Percentiles rank a stretch among this genome's conserved stretches.
Conservation (phyloP, 2,113 vertebrate genomes). For the Actenoides lindsayi region DNA sequence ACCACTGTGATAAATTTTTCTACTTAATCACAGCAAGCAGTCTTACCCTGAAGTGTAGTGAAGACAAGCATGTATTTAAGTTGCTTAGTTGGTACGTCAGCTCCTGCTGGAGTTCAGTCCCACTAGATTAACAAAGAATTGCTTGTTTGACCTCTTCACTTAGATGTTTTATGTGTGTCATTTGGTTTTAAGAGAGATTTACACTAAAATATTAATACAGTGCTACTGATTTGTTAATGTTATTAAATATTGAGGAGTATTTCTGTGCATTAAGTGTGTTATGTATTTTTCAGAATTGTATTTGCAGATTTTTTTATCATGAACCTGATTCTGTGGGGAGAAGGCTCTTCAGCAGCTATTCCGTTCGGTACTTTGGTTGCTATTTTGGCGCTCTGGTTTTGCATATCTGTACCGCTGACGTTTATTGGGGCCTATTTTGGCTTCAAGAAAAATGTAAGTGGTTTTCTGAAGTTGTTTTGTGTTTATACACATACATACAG, state of each 20-base stretch:
- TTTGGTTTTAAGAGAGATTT: neutral
- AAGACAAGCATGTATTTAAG: constrained; percentile 38
- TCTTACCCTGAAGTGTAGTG: constrained; percentile 40
- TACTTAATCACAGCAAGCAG: constrained; percentile 50
- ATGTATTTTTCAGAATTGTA: constrained; percentile 86
- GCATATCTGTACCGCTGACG: constrained; percentile 95
- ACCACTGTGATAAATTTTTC: constrained; percentile 19
- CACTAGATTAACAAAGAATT: constrained; percentile 28
- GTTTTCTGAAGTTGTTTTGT: neutral
- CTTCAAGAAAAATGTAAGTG: constrained; percentile 94
- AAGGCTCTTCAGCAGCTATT: constrained; percentile 96
- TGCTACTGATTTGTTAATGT: neutral
- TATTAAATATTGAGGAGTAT: neutral
- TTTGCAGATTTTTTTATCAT: constrained; percentile 99
- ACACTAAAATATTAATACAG: neutral
- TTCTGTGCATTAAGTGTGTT: constrained; percentile 14
- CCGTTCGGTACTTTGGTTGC: constrained; percentile 95
- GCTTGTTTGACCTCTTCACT: constrained; percentile 19
- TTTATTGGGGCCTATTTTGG: constrained; percentile 97
- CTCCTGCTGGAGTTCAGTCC: constrained; percentile 49
- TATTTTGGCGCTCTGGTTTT: constrained; percentile 97
- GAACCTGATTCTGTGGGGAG: constrained; percentile 98
- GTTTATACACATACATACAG: fast-evolving
- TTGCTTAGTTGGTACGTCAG: constrained; percentile 36
- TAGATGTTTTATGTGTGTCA: neutral